Evolutionary conservation across 2,888 invertebrate genomes (phyloP), one percentile per base, ranked within the genome.

Genomic region (Spialia ferax): DNA sequence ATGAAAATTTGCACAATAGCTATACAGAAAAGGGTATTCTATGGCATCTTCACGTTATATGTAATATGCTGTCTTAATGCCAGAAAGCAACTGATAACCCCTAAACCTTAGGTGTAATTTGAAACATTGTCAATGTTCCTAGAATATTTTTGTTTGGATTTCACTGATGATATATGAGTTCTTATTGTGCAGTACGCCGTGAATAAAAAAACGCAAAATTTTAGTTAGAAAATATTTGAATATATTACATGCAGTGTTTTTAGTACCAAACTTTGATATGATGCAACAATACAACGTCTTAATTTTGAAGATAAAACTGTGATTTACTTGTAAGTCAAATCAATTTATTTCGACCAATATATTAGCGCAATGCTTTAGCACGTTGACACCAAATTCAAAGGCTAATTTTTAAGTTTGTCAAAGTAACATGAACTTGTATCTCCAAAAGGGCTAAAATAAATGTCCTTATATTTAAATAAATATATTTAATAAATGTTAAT

Each of bases 1-100:
- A 78, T 75, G 67, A 81, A 78, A 82, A 48, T 81, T 86, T 80
- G 83, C 85, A 85, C 84, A 84, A 84, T 75, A 71, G 73, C 72
- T 70, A 68, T 69, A 69, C 23, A 45, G n/a, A 66, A 50, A 48
- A 60, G 11, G 11, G 32, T 57, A 56, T 56, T 63, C 45, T 13
- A 22, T 29, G 32, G 8, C 6, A 20, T 15, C n/a, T n/a, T 54
- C 18, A 54, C 23, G 23, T 29, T 52, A 13, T n/a, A n/a, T n/a
- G n/a, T 23, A 52, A 11, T 42, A 22, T 56, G 15, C 56, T 22
- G 23, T 26, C 13, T 5, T n/a, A n/a, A 52, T 23, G 23, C 32
- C 26, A 56, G 23, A 32, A 56, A 48, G 63, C 32, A 64, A 63
- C 56, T 56, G 45, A 54, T 45, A 63, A 56, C 56, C 56, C 56